Evolutionary conservation across 2,113 vertebrate genomes (phyloP), one percentile per base, ranked within the genome.

Genomic region (Laticauda laticaudata): DNA sequence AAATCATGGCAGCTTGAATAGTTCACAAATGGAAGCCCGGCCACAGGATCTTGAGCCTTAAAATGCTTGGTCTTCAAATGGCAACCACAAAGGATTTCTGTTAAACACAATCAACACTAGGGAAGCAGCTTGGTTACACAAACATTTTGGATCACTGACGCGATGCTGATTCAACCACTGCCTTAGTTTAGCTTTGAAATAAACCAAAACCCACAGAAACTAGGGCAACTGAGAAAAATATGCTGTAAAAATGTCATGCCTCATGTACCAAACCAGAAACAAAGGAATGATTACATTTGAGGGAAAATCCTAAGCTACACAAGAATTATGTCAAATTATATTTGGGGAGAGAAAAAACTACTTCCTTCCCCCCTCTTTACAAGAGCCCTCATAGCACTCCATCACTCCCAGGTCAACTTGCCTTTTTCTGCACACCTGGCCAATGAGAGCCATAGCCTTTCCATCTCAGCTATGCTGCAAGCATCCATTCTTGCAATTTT

Each of bases 101-200:
- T 96, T 96, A 96, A 94, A 95, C 1, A 75, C 94, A 54, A 97
- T 96, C 94, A 81, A 94, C 75, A 95, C 95, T 93, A 96, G 92
- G 87, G 56, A 14, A 75, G 88, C 81, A 93, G 69, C 23, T 91
- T 1, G 0, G 88, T 87, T 21, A 11, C 24, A 43, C 88, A 93
- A 51, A 86, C 94, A 95, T 0, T 53, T 91, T 92, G 93, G 61
- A n/a, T 57, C 92, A 94, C 12, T 0, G 8, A 94, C 6, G 89
- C 92, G 88, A 91, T 90, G 21, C 69, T 75, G 92, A 89, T 93
- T 51, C 90, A 53, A 43, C 11, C 1, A 1, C 90, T 10, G 81
- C 39, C 34, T 3, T 85, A 21, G 92, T 89, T 51, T 53, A 18
- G 15, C 1, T 4, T 90, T 86, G 93, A 43, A 89, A 61, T 51